phyloP scores from a whole-genome alignment of 2,113 vertebrate species.

The Hyla sarda region DNA sequence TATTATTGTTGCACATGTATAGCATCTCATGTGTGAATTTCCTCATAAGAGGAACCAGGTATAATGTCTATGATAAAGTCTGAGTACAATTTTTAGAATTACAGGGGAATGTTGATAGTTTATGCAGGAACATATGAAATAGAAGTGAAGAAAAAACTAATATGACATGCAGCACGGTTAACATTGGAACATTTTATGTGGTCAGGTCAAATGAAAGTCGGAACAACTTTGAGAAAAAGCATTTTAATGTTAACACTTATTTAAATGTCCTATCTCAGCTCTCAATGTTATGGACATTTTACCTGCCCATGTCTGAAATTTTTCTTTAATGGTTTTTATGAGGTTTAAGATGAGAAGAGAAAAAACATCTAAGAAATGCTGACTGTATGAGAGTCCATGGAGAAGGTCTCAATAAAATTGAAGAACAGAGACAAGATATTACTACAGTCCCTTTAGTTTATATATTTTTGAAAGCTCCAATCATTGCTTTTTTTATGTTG shows the following conservation, averaged over 20 bases:
- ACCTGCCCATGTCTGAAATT: background rate
- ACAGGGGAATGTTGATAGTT: background rate
- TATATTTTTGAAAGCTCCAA: too few relatives aligned
- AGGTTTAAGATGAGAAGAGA: background rate
- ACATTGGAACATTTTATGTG: background rate
- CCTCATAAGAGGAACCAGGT: too few relatives aligned
- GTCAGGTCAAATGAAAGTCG: conserved; percentile 15
- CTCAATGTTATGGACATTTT: background rate
- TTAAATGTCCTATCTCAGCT: background rate
- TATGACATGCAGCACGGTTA: background rate
- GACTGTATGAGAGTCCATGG: too few relatives aligned
- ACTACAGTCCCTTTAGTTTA: too few relatives aligned
- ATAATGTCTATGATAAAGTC: too few relatives aligned
- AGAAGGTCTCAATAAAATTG: too few relatives aligned
- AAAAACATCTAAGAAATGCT: too few relatives aligned
- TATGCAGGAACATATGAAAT: background rate
- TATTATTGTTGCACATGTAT: too few relatives aligned
- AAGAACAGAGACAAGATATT: too few relatives aligned
- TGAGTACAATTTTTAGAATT: background rate
- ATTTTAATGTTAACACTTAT: background rate
- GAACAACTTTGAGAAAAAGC: conserved; percentile 17
- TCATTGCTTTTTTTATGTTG: too few relatives aligned
- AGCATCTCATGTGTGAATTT: too few relatives aligned
- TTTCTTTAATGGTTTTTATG: background rate
- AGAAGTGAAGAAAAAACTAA: background rate